Evolutionary conservation across 2,888 invertebrate genomes (phyloP).

Genomic region (Acleris emargana): DNA sequence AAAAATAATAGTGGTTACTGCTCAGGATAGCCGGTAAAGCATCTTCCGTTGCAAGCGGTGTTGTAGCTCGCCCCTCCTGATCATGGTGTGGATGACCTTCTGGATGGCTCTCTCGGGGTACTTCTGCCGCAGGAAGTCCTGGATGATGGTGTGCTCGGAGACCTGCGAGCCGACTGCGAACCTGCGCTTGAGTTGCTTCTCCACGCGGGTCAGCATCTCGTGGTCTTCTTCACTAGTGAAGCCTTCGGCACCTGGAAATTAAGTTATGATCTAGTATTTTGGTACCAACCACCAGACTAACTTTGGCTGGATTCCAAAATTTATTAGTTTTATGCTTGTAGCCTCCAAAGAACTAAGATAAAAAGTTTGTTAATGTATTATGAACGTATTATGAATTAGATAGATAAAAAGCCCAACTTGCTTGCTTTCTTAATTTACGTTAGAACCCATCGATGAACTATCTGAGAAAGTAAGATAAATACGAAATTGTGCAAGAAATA

Average conservation of each 20-base stretch:
- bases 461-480: too few relatives aligned
- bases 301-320: too few relatives aligned
- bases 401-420: too few relatives aligned
- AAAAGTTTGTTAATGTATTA: too few relatives aligned
- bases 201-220: conserved; percentile 93
- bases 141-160: conserved; percentile 96
- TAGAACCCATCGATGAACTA: too few relatives aligned
- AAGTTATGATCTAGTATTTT: too few relatives aligned
- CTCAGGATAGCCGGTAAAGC: conserved; percentile 94
- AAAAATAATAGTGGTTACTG: conserved; percentile 8
- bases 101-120: conserved; percentile 93
- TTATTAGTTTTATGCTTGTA: too few relatives aligned
- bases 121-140: conserved; percentile 92
- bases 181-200: conserved; percentile 96
- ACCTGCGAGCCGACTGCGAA: conserved; percentile 98
- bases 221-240: conserved; percentile 98
- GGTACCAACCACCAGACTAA: too few relatives aligned
- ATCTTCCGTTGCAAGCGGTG: conserved; percentile 98
- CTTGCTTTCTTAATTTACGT: too few relatives aligned
- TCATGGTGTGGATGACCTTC: conserved; percentile 97
- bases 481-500: too few relatives aligned
- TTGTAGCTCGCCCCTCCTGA: conserved; percentile 97
- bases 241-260: conserved; percentile 93
- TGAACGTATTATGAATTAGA: too few relatives aligned
- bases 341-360: too few relatives aligned